phyloP scores from a whole-genome alignment of 2,113 vertebrate genomes.

The Hemiscyllium ocellatum region DNA sequence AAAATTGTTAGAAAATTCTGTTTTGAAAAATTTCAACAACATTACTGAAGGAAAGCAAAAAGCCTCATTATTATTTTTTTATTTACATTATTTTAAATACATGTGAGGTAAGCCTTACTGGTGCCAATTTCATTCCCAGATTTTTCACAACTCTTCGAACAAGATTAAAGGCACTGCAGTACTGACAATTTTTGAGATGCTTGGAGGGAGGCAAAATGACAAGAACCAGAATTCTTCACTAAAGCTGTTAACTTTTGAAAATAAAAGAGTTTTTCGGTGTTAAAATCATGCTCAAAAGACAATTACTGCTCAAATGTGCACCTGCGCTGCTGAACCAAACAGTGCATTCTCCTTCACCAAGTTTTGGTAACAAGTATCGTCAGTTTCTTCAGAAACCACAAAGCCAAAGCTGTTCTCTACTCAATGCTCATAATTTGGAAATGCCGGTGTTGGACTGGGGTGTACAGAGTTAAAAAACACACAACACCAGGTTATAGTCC shows the following conservation, averaged over 20 bases:
- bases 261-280: background rate
- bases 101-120: conserved; percentile 3
- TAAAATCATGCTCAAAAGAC: background rate
- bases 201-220: background rate
- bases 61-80: background rate
- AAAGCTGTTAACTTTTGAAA: background rate
- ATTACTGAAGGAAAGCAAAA: background rate
- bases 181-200: background rate
- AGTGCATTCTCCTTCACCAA: background rate
- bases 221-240: background rate
- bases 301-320: background rate
- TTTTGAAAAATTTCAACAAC: background rate
- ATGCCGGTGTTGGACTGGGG: too few species aligned
- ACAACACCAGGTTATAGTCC: too few species aligned
- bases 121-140: background rate
- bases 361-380: background rate
- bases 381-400: too few species aligned
- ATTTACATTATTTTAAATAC: conserved; percentile 24
- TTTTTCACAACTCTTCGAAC: background rate
- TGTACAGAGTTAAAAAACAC: too few species aligned
- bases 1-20: background rate
- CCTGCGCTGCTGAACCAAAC: background rate
- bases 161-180: conserved; percentile 24
- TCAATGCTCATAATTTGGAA: background rate
- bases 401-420: background rate